phyloP scores from a whole-genome alignment of 1,140 invertebrate species.

The Scaptomyza pallida region DNA sequence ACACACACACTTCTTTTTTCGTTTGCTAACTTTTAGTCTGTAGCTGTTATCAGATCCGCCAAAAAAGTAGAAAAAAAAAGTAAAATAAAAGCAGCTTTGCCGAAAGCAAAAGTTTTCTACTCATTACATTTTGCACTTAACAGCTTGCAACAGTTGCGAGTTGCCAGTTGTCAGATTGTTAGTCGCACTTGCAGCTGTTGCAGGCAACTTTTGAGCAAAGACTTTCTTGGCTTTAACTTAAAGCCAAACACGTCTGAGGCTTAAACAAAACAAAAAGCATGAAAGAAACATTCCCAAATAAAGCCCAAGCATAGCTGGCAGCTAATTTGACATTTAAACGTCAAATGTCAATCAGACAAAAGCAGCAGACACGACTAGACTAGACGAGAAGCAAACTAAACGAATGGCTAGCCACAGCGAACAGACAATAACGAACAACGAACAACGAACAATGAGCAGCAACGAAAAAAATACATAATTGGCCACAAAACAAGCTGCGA shows the following conservation, averaged over 20 bases:
- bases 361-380: constrained; percentile 10
- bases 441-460: constrained; percentile 5
- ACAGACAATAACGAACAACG: not conserved
- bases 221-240: constrained; percentile 38
- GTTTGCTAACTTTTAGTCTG: not conserved
- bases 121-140: constrained; percentile 64
- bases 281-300: constrained; percentile 30
- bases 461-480: constrained; percentile 66
- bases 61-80: constrained; percentile 4
- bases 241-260: constrained; percentile 18
- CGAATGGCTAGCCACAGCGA: constrained; percentile 5
- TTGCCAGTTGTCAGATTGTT: constrained; percentile 1
- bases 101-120: constrained; percentile 49
- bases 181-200: constrained; percentile 32
- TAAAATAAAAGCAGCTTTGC: not conserved
- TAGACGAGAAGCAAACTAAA: constrained; percentile 25
- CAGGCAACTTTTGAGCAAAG: constrained; percentile 28
- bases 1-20: constrained; percentile 1
- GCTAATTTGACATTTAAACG: constrained; percentile 80
- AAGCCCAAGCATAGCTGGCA: constrained; percentile 39
- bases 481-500: constrained; percentile 67
- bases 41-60: constrained; percentile 10
- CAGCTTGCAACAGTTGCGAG: constrained; percentile 48
- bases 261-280: constrained; percentile 4
- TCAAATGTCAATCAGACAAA: constrained; percentile 76